These are phyloP conservation scores for Corydoras sp. DNA, from an alignment of 2,113 vertebrate genomes.

Conservation along the genomic window DNA sequence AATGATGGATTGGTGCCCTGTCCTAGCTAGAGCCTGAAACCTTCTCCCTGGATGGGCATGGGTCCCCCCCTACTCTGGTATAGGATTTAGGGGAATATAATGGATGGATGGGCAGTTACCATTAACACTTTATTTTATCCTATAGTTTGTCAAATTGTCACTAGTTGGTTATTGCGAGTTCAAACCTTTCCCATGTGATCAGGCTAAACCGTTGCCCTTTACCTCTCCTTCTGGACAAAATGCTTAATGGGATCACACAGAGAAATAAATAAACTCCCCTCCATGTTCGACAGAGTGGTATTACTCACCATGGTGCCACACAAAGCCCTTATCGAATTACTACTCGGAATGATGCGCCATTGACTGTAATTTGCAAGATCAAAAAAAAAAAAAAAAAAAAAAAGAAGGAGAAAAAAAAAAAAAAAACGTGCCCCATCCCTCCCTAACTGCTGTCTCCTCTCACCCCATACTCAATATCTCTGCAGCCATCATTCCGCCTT, in stretches of 20 bases:
- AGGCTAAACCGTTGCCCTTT: constrained; percentile 30
- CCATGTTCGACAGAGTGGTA: constrained; percentile 57
- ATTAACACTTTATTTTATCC: no score
- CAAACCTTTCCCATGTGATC: neutral
- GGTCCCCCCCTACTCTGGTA: no score
- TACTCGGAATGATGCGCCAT: constrained; percentile 59
- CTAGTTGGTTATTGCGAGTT: neutral
- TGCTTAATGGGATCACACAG: constrained; percentile 46
- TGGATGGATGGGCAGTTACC: no score
- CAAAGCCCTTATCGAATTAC: constrained; percentile 55
- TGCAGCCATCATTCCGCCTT: constrained; percentile 14
- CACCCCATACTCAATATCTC: constrained; percentile 19
- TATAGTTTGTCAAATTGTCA: no score
- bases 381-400: constrained; percentile 63
- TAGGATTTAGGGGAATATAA: no score
- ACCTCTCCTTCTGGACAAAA: constrained; percentile 48
- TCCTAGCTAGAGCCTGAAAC: no score
- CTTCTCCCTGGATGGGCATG: no score
- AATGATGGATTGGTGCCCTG: no score
- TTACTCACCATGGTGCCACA: constrained; percentile 45
- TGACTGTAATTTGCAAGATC: constrained; percentile 64
- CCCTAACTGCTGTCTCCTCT: constrained; percentile 39
- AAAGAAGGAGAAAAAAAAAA: constrained; percentile 65
- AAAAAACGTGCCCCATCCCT: constrained; percentile 53
- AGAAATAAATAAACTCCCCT: constrained; percentile 55